These are phyloP conservation scores for Lytechinus pictus DNA, from an alignment of 35 echinoderm and acorn worm species.

Conservation along the genomic window DNA sequence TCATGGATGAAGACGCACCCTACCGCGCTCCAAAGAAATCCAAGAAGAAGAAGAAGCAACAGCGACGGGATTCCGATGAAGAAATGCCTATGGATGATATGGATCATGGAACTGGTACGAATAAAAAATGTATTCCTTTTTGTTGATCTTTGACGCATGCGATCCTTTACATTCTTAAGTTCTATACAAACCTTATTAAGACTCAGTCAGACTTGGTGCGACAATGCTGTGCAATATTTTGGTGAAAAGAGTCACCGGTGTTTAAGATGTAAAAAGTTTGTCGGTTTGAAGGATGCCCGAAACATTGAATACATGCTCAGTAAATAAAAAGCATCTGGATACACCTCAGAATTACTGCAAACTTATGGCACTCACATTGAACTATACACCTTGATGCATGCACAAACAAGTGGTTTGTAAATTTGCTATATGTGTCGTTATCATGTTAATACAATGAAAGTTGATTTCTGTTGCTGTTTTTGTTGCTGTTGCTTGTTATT, in stretches of 20 bases:
- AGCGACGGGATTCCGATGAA: background rate
- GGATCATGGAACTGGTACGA: conserved; percentile 16
- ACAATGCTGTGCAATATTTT: no score
- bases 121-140: background rate
- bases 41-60: conserved; percentile 44
- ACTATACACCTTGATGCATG: background rate
- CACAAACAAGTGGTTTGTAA: background rate
- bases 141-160: background rate
- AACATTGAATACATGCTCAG: background rate
- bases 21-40: conserved; percentile 72
- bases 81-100: conserved; percentile 61
- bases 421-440: background rate
- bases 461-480: background rate
- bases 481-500: background rate
- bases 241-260: no score
- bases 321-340: background rate
- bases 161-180: background rate
- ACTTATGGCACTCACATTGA: background rate
- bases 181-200: no score
- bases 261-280: no score
- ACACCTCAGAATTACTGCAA: background rate
- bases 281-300: no score
- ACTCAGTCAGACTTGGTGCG: no score
- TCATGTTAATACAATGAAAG: background rate
- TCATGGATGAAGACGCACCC: conserved; percentile 78